A percentile compares a stretch with the other conserved stretches of the same genome.
phyloP scores from a whole-genome alignment of 37 sponge, comb jelly and placozoan genomes.

The Tethya wilhelma region DNA sequence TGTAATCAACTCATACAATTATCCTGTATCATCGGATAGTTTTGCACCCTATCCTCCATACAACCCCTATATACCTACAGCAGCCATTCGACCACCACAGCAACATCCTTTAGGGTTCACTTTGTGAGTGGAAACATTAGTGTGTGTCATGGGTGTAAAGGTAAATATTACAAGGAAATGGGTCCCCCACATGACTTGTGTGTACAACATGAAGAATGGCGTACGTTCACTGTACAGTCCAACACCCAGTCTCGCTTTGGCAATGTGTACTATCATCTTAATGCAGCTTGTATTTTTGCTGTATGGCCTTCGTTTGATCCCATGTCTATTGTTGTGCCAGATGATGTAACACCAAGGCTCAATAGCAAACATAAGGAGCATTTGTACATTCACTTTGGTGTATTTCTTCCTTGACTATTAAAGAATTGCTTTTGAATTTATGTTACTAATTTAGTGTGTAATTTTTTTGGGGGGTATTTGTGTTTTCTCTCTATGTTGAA shows the following conservation, averaged over 20 bases:
- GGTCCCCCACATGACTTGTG: constrained; percentile 4
- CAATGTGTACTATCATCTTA: constrained; percentile 5
- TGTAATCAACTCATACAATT: no score
- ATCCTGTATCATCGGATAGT: no score
- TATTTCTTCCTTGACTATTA: no score
- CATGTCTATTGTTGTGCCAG: background rate
- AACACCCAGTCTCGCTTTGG: background rate
- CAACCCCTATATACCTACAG: background rate
- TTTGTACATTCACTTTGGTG: no score
- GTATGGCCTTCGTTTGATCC: background rate
- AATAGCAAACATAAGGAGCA: no score
- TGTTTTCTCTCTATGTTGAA: no score
- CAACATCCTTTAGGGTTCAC: background rate
- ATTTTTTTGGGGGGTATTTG: no score
- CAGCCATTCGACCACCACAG: background rate
- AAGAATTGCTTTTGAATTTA: no score
- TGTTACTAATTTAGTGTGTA: no score
- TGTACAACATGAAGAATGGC: constrained; percentile 26
- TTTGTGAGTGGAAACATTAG: constrained; percentile 3
- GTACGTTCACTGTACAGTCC: background rate
- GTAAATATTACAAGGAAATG: background rate
- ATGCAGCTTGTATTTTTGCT: constrained; percentile 5
- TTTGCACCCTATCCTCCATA: no score
- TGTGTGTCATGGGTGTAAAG: constrained; percentile 4
- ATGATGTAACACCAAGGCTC: no score